A percentile compares a stretch with the other conserved stretches of the same genome.
phyloP scores from a whole-genome alignment of 2,888 invertebrate genomes.

The Bursaphelenchus okinawaensis region DNA sequence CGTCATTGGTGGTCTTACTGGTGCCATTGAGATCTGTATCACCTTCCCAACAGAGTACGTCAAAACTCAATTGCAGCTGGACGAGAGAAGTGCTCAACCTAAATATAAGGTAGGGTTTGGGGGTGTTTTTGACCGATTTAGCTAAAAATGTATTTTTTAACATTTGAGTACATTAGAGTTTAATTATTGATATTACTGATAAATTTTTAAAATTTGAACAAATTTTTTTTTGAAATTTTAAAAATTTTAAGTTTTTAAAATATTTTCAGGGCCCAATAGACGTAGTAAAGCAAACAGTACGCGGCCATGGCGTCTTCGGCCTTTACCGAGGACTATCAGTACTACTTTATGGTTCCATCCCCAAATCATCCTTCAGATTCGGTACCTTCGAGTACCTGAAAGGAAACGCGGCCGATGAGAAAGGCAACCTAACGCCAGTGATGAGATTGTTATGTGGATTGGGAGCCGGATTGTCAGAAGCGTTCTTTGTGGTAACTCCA shows the following conservation, averaged over 20 bases:
- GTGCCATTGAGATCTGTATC: slow-evolving; percentile 97
- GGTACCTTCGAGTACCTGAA: slow-evolving; percentile 92
- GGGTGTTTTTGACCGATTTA: neutral
- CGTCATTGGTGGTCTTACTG: slow-evolving; percentile 76
- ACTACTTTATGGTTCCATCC: slow-evolving; percentile 83
- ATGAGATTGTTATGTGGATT: slow-evolving; percentile 82
- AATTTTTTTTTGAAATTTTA: too few relatives aligned
- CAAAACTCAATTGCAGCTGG: slow-evolving; percentile 94
- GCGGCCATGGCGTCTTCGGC: slow-evolving; percentile 79
- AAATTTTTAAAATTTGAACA: neutral
- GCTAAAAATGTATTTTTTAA: too few relatives aligned
- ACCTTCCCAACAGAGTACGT: slow-evolving; percentile 89
- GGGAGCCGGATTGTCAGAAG: slow-evolving; percentile 85
- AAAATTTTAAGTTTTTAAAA: too few relatives aligned
- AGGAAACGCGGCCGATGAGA: slow-evolving; percentile 69
- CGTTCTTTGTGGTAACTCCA: slow-evolving; percentile 92
- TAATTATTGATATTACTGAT: neutral
- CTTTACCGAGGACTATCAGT: slow-evolving; percentile 92
- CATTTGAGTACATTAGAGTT: neutral
- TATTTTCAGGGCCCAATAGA: slow-evolving; percentile 51
- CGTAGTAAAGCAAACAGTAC: slow-evolving; percentile 73
- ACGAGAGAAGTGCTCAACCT: slow-evolving; percentile 72
- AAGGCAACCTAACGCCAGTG: slow-evolving; percentile 73
- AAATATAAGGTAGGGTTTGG: slow-evolving; percentile 65
- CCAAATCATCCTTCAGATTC: slow-evolving; percentile 96